Evolutionary conservation across 2,797 vertebrate genomes (phyloP).

Genomic region (Pseudomugil tenellus): DNA sequence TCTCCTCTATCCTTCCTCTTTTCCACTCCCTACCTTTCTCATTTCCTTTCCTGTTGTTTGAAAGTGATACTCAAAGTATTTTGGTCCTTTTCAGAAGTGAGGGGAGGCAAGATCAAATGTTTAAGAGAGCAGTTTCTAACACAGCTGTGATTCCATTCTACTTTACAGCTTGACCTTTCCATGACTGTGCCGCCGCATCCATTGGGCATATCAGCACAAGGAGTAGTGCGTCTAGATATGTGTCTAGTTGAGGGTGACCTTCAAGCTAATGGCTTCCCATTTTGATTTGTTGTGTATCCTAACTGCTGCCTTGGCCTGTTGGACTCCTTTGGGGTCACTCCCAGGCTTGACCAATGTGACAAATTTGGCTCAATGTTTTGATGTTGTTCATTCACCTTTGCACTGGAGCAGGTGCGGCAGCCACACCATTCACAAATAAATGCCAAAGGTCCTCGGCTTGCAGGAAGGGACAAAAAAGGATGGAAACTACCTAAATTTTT

Average conservation of each 20-base stretch:
- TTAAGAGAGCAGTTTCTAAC: slow-evolving; percentile 52
- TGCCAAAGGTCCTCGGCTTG: slow-evolving; percentile 11
- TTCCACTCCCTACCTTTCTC: slow-evolving; percentile 50
- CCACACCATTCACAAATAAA: slow-evolving; percentile 23
- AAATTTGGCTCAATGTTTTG: slow-evolving; percentile 23
- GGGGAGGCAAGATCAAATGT: slow-evolving; percentile 64
- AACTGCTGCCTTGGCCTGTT: slow-evolving; percentile 53
- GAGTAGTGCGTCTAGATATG: slow-evolving; percentile 54
- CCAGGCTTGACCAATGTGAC: slow-evolving; percentile 39
- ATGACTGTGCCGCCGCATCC: slow-evolving; percentile 49
- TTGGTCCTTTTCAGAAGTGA: slow-evolving; percentile 65
- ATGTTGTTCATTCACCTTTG: slow-evolving; percentile 25
- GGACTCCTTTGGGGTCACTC: slow-evolving; percentile 42
- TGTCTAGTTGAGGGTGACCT: slow-evolving; percentile 66
- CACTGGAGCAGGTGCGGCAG: slow-evolving; percentile 5
- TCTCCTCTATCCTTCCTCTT: slow-evolving; percentile 42
- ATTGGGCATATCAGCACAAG: slow-evolving; percentile 44
- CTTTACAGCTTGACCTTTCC: slow-evolving; percentile 60
- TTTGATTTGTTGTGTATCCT: slow-evolving; percentile 48
- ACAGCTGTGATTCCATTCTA: slow-evolving; percentile 67
- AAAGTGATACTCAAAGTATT: slow-evolving; percentile 74
- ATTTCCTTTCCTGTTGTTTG: slow-evolving; percentile 75
- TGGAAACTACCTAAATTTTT: slow-evolving; percentile 39
- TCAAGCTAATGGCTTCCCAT: slow-evolving; percentile 58
- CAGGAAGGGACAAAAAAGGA: slow-evolving; percentile 25